Percentiles rank a stretch among this genome's conserved stretches.
These are phyloP conservation scores for Apeira syringaria DNA, from an alignment of 2,888 invertebrate genomes.

Conservation along the genomic window DNA sequence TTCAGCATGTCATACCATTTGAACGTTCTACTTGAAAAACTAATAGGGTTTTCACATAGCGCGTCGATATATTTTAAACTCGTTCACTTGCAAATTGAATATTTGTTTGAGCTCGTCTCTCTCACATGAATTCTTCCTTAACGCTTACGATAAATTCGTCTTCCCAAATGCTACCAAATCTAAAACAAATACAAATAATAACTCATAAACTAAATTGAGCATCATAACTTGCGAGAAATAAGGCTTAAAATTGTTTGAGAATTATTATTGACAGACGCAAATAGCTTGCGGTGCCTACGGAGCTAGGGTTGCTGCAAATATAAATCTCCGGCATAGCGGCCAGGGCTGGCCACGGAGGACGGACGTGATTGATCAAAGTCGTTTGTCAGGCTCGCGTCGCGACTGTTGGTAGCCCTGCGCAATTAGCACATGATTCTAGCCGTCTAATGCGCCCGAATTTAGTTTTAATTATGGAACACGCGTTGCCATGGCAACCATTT, in stretches of 20 bases:
- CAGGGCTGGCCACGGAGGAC: conserved; percentile 70
- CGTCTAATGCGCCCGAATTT: conserved; percentile 73
- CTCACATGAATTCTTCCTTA: conserved; percentile 29
- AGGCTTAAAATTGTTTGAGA: conserved; percentile 40
- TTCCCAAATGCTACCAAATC: conserved; percentile 43
- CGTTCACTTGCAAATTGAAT: not conserved
- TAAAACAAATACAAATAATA: conserved; percentile 30
- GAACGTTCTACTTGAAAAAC: conserved; percentile 18
- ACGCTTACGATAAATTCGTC: conserved; percentile 36
- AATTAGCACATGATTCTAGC: conserved; percentile 77
- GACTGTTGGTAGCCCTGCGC: conserved; percentile 68
- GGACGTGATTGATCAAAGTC: conserved; percentile 80
- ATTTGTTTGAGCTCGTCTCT: conserved; percentile 14
- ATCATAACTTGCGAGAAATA: conserved; percentile 24
- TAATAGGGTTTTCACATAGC: not conserved
- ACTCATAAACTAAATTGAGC: conserved; percentile 15
- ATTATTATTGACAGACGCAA: conserved; percentile 46
- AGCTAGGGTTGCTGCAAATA: conserved; percentile 66
- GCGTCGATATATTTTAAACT: not conserved
- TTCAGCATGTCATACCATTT: conserved; percentile 9
- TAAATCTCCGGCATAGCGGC: conserved; percentile 59
- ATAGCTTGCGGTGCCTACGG: conserved; percentile 49
- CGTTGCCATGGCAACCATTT: conserved; percentile 26
- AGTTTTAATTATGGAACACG: conserved; percentile 64
- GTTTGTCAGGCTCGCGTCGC: conserved; percentile 80